Percentiles rank a stretch among this genome's conserved stretches.
Evolutionary conservation across 1,140 invertebrate species (phyloP).

Genomic region (Aplysia californica): DNA sequence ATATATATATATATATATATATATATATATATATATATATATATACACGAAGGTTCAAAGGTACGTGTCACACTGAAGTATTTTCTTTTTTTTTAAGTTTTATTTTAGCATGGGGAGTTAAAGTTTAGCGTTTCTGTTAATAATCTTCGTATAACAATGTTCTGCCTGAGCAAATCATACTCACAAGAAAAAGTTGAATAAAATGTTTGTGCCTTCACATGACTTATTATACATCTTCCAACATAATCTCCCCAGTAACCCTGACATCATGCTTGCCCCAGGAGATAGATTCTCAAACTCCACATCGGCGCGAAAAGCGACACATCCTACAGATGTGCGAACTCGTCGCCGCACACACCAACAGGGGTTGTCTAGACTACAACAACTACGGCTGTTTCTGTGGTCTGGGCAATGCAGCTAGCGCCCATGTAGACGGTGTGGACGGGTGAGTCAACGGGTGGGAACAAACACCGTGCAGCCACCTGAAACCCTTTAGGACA

Average conservation of each 20-base stretch:
- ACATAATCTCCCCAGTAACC: neutral
- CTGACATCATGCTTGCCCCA: neutral
- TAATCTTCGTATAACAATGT: neutral
- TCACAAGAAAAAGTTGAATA: neutral
- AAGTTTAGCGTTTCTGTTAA: neutral
- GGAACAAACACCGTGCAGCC: no score
- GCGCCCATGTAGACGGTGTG: constrained; percentile 32
- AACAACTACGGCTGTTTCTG: constrained; percentile 56
- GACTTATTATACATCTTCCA: neutral
- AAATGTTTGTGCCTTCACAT: neutral
- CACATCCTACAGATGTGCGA: constrained; percentile 45
- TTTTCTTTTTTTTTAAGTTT: neutral
- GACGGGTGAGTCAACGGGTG: constrained; percentile 20
- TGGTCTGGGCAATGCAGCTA: constrained; percentile 42
- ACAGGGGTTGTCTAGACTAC: constrained; percentile 39
- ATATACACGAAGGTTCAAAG: neutral
- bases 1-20: constrained; percentile 7
- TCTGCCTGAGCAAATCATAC: neutral
- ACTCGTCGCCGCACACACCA: constrained; percentile 38
- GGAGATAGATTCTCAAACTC: neutral
- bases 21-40: constrained; percentile 7
- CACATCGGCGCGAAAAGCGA: constrained; percentile 24
- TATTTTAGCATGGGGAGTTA: neutral
- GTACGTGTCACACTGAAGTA: neutral
- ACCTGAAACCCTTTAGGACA: neutral